Evolutionary conservation across 2,113 vertebrate genomes (phyloP), one percentile per base, ranked within the genome.

Genomic region (Larimichthys crocea): DNA sequence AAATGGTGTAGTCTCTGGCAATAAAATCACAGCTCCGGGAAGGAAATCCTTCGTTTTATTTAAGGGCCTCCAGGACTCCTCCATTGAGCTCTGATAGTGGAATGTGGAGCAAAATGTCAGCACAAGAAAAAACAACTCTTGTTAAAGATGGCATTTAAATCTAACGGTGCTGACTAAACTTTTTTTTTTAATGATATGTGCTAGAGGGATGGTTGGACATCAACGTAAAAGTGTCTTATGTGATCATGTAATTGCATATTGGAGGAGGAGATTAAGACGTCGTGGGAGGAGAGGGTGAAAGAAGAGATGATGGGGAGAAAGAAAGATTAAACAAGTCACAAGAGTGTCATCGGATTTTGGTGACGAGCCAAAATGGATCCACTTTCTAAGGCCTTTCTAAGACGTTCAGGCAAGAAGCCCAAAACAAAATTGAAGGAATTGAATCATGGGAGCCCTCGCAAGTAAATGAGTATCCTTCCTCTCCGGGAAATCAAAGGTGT

Each of bases 241-340:
- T 85, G 74, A 86, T 85, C 40, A 63, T 86, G 84, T 84, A 74
- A 88, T 92, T 93, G 91, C 93, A 93, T 93, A 93, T 86, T 75
- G 80, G 67, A 78, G 63, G 70, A 74, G 31, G 35, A 53, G 49
- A 20, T 70, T 59, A 20, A 71, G 73, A 42, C 82, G 57, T 17
- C 15, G 63, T 35, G 68, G 49, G 49, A 63, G 48, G 52, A 70
- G 63, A 69, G 66, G 31, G 50, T 53, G 63, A 79, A 67, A 42
- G 60, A 69, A 48, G 80, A 65, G 66, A 42, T 22, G 50, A 48
- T 20, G 62, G 50, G 35, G 35, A 71, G 42, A 66, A 76, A 75
- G 31, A 72, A 62, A 67, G 64, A 76, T 52, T 15, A 71, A 86
- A 75, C 11, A 15, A 48, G 49, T 84, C 55, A 19, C 24, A 40